Conservation (phyloP, 2,888 invertebrate genomes). For the Monoplex corrugatus region DNA sequence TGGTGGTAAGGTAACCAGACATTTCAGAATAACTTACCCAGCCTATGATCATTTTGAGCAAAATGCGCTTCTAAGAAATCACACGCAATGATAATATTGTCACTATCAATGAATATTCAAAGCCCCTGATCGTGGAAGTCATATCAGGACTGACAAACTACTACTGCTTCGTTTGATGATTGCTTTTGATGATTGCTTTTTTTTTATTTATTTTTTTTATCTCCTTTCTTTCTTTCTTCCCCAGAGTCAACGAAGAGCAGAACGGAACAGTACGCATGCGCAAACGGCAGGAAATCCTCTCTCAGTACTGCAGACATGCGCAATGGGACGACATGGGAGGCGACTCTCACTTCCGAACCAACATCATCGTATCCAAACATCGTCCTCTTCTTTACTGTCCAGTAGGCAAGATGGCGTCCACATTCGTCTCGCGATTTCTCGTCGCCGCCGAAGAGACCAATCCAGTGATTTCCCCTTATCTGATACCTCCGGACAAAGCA, state of each 20-base stretch:
- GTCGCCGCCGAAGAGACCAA: conserved; percentile 34
- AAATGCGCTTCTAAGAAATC: too few relatives aligned
- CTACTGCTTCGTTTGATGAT: too few relatives aligned
- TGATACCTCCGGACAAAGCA: conserved; percentile 28
- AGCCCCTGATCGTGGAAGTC: neutral
- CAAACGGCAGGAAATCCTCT: neutral
- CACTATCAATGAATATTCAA: too few relatives aligned
- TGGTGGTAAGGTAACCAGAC: too few relatives aligned
- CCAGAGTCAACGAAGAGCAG: neutral
- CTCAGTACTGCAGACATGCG: neutral
- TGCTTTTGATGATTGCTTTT: too few relatives aligned
- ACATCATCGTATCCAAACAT: neutral
- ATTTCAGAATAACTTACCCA: too few relatives aligned
- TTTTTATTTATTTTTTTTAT: too few relatives aligned
- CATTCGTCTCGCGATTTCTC: conserved; percentile 41
- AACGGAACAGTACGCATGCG: conserved; percentile 16
- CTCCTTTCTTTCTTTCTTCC: neutral
- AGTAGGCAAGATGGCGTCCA: conserved; percentile 41
- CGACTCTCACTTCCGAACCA: neutral
- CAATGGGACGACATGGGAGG: neutral
- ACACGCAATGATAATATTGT: too few relatives aligned
- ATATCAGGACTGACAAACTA: neutral
- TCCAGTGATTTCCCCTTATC: conserved; percentile 29
- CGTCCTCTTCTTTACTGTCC: conserved; percentile 37
- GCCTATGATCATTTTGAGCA: too few relatives aligned